These are phyloP conservation scores for Grallaria varia DNA, from an alignment of 2,113 vertebrate species.

Conservation along the genomic window DNA sequence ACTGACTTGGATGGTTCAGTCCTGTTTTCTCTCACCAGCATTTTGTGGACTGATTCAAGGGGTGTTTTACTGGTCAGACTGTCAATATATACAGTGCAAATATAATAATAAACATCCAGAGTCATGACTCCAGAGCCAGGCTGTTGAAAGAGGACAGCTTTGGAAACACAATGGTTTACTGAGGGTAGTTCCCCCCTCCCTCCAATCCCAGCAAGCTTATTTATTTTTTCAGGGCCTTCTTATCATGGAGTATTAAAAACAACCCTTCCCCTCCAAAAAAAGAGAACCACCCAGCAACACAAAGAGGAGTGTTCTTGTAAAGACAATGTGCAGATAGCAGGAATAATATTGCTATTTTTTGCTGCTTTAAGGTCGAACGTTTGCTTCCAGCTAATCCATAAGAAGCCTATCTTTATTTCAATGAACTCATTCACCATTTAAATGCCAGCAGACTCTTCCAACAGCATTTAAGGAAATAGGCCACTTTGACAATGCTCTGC, in stretches of 20 bases:
- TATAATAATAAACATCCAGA: conserved; percentile 46
- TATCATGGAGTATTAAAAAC: conserved; percentile 18
- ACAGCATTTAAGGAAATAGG: background rate
- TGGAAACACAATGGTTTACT: conserved; percentile 27
- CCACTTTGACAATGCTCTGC: background rate
- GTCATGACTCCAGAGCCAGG: background rate
- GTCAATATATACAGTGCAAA: conserved; percentile 43
- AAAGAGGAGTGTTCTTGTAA: conserved; percentile 11
- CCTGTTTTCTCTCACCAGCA: background rate
- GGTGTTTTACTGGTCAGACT: background rate
- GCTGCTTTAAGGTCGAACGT: background rate
- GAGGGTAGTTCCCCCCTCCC: background rate
- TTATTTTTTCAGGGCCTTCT: conserved; percentile 48
- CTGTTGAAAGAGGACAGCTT: conserved; percentile 22
- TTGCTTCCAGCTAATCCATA: background rate
- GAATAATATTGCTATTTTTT: background rate
- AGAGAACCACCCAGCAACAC: conserved; percentile 45
- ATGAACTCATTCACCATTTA: background rate
- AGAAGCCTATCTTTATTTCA: background rate
- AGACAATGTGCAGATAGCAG: conserved; percentile 16
- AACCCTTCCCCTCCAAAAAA: background rate
- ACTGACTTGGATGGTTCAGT: background rate
- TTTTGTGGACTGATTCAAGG: background rate
- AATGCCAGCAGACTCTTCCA: background rate
- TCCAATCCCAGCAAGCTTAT: background rate